Evolutionary conservation across 2,797 vertebrate genomes (phyloP).

Genomic region (Lates japonicus): DNA sequence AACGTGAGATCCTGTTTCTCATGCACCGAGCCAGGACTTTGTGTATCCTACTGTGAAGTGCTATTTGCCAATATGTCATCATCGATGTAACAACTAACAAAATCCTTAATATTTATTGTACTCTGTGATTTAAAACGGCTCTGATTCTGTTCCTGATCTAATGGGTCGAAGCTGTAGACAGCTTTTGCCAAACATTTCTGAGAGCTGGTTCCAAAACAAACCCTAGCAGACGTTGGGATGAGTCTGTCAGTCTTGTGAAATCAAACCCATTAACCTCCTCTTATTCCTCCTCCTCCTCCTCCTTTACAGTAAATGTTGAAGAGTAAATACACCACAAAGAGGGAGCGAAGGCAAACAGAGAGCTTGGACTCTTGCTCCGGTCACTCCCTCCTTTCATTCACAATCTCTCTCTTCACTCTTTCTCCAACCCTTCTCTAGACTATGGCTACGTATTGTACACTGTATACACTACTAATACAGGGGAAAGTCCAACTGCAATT

Average conservation of each 20-base stretch:
- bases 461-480: too few relatives aligned
- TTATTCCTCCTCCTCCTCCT: conserved; percentile 17
- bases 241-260: conserved; percentile 59
- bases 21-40: conserved; percentile 38
- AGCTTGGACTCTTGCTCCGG: conserved; percentile 19
- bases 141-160: conserved; percentile 57
- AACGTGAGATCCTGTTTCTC: conserved; percentile 49
- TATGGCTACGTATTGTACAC: neutral
- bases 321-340: conserved; percentile 38
- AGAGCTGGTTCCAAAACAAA: conserved; percentile 55
- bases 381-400: conserved; percentile 42
- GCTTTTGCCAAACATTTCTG: conserved; percentile 61
- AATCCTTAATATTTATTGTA: conserved; percentile 56
- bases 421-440: neutral
- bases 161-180: conserved; percentile 70
- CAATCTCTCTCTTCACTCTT: neutral
- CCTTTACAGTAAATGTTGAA: conserved; percentile 37
- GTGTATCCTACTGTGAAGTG: conserved; percentile 35
- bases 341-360: conserved; percentile 36
- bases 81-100: conserved; percentile 39
- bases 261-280: conserved; percentile 70
- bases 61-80: conserved; percentile 48
- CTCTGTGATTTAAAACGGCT: conserved; percentile 57
- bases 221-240: conserved; percentile 43
- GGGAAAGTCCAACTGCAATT: neutral